Evolutionary conservation across 2,888 invertebrate genomes (phyloP).

Genomic region (Leptinotarsa juncta): DNA sequence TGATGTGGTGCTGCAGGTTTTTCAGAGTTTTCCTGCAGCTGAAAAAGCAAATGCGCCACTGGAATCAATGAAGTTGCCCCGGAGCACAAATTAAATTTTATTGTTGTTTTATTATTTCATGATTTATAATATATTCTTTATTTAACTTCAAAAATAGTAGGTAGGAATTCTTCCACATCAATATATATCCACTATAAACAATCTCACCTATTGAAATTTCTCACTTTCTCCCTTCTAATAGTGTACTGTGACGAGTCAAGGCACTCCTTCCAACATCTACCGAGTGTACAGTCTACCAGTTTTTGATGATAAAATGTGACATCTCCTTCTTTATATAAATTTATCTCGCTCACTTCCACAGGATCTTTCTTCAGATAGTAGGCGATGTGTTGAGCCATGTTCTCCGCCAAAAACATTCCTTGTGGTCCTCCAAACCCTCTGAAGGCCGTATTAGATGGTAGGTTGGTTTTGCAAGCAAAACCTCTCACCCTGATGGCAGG

Average conservation of each 20-base stretch:
- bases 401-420: constrained; percentile 88
- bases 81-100: too few species aligned
- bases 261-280: constrained; percentile 84
- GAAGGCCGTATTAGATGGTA: constrained; percentile 93
- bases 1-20: too few species aligned
- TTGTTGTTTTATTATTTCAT: too few species aligned
- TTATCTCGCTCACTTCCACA: constrained; percentile 75
- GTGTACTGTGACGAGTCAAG: constrained; percentile 74
- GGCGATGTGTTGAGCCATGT: constrained; percentile 82
- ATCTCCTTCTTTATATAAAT: constrained; percentile 85
- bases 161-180: too few species aligned
- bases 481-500: constrained; percentile 79
- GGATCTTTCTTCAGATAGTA: constrained; percentile 74
- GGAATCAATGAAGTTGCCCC: too few species aligned
- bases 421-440: constrained; percentile 93
- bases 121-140: too few species aligned
- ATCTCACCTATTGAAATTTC: constrained; percentile 78
- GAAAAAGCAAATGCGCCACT: too few species aligned
- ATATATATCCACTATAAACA: too few species aligned
- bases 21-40: too few species aligned
- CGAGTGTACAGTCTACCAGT: constrained; percentile 78
- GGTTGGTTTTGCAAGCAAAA: constrained; percentile 86
- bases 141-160: too few species aligned
- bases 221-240: constrained; percentile 70
- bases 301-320: constrained; percentile 82